Base-by-base conservation (phyloP, 2,888 invertebrate genomes). In the Auanema freiburgensis region DNA sequence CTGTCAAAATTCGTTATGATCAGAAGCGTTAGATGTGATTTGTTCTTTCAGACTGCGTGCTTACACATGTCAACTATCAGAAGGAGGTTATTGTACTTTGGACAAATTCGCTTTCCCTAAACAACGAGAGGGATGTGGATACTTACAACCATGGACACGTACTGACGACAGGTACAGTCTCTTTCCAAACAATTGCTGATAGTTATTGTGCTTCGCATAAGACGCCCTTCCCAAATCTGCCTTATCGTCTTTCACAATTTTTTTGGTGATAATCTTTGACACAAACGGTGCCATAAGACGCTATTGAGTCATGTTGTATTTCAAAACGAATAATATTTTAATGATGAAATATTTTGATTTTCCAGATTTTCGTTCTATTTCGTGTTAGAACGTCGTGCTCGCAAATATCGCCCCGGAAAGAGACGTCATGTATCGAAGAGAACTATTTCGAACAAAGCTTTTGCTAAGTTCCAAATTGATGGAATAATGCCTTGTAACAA, bases 351-450 rank as follows among this genome's bases (percentile, higher is more conserved):
- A 52, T 40, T 8, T 23, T 40, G 3, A 11, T n/a, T 56, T 60
- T 69, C 12, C 63, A 75, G 71, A 3, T 75, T 63, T 59, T 53
- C 72, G 24, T 76, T 74, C 74, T 72, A 76, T 58, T 76, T 76
- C 61, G 59, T 65, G 1, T 59, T 76, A 54, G 74, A 74, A 65
- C 64, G 65, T 21, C 66, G 76, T 21, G 61, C 67, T 5, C 59
- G 76, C 33, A 57, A 57, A 18, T 71, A 59, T 56, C 69, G 73
- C n/a, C 57, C 62, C 18, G 55, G 46, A 5, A 64, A 59, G 41
- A 59, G 41, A 10, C 53, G 59, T 49, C 42, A 61, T n/a, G 21
- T 57, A n/a, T 16, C 50, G 18, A 68, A 65, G 50, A 55, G 65
- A 11, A 46, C 52, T 16, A 25, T 61, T 21, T 55, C 62, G n/a